Evolutionary conservation across 1,140 invertebrate genomes (phyloP).

Genomic region (Rhynchophorus ferrugineus): DNA sequence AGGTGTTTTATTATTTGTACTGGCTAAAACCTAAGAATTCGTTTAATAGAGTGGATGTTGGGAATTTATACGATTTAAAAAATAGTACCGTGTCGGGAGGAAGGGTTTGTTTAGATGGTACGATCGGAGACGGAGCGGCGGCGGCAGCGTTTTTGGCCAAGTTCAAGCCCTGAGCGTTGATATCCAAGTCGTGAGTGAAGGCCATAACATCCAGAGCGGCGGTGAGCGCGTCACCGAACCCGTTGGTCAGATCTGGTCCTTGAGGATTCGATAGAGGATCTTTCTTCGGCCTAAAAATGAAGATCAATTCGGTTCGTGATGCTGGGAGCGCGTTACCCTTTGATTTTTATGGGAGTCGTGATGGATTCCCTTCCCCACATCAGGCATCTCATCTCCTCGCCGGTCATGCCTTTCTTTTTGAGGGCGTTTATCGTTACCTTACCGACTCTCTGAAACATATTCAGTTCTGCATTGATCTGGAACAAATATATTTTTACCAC

Average conservation of each 20-base stretch:
- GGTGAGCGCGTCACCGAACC: constrained; percentile 58
- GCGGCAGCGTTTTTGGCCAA: constrained; percentile 22
- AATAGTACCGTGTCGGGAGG: no score
- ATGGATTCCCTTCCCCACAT: constrained; percentile 86
- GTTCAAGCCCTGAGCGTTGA: constrained; percentile 30
- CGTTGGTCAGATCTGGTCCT: constrained; percentile 40
- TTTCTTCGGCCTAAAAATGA: constrained; percentile 26
- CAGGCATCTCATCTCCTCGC: constrained; percentile 72
- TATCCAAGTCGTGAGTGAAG: constrained; percentile 61
- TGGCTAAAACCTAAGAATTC: no score
- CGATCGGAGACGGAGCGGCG: no score
- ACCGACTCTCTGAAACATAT: constrained; percentile 68
- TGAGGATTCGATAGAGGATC: constrained; percentile 37
- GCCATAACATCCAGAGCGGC: constrained; percentile 76
- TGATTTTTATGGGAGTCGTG: constrained; percentile 70
- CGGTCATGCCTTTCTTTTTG: constrained; percentile 73
- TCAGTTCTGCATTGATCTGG: constrained; percentile 13
- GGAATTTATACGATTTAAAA: no score
- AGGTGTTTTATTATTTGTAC: no score
- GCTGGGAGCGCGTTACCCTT: constrained; percentile 24
- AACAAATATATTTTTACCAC: neutral
- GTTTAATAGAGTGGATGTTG: no score
- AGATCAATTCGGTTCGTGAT: constrained; percentile 5
- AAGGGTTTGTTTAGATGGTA: no score
- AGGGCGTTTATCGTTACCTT: constrained; percentile 79